Evolutionary conservation across 2,113 vertebrate genomes (phyloP).

Genomic region (Bambusicola thoracicus): DNA sequence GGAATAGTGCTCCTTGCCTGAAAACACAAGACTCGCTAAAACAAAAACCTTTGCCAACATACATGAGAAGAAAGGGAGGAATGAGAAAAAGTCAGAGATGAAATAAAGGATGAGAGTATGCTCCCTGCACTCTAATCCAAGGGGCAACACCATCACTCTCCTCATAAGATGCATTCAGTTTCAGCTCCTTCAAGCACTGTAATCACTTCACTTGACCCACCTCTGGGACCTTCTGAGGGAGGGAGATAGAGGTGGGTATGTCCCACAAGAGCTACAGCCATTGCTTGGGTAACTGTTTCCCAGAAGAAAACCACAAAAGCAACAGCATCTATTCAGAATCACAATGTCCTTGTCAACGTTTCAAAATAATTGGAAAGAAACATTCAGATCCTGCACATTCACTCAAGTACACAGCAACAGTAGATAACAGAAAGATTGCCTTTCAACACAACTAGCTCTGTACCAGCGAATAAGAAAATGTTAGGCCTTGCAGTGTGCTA

Average conservation of each 20-base stretch:
- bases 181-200: not conserved
- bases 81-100: accelerated
- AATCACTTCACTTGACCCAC: not conserved
- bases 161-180: not conserved
- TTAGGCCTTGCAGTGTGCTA: not conserved
- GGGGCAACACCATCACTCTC: accelerated
- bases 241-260: not conserved
- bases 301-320: not conserved
- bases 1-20: not conserved
- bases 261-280: not conserved
- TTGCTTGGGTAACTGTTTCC: not conserved
- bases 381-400: not conserved
- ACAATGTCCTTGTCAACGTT: not conserved
- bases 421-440: accelerated
- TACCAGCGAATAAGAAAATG: not conserved
- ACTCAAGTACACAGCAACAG: accelerated
- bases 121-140: accelerated
- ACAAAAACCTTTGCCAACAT: not conserved
- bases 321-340: not conserved
- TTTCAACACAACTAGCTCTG: not conserved
- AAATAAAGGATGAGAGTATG: not conserved
- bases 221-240: not conserved
- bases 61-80: not conserved
- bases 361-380: conserved; percentile 3
- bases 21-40: not conserved